Base-by-base conservation (phyloP, 2,113 vertebrate genomes). In the Trematocara variabile region DNA sequence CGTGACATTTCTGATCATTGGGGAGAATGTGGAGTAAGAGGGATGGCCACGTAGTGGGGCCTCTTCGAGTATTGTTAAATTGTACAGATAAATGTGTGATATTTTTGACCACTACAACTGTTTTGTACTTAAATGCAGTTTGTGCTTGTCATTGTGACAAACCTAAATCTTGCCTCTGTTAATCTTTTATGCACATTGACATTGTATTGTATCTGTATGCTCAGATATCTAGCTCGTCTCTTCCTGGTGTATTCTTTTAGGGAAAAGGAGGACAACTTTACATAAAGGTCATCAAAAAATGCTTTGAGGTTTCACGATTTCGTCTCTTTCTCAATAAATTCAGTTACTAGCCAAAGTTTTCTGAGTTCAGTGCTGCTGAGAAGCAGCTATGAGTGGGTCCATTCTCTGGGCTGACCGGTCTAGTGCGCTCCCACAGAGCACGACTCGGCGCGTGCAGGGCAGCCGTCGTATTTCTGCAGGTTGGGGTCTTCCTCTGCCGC, bases 71-170 rank as follows among this genome's bases (percentile, higher is more conserved):
- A 95, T 95, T 96, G 94, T 96, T 96, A 88, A 96, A 96, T 95
- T 97, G 96, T 97, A 97, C 96, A 97, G 96, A 95, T 97, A 96
- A 96, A 96, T 96, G 96, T 97, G 95, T 96, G 93, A 97, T 97
- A 97, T 96, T 97, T 97, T 97, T 97, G 96, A 97, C 96, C 96
- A 97, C 96, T 97, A 96, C 96, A 96, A 95, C 95, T 94, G 95
- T 97, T 97, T 97, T 97, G 95, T 97, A 97, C 96, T 96, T 92
- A 92, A 96, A 96, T 95, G 95, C 96, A 96, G 95, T 95, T 96
- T 96, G 96, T 96, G 95, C 95, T 96, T 96, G 95, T 95, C 94
- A 94, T 93, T 93, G 96, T 97, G 95, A 97, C 95, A 96, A 96
- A 96, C 94, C 91, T 95, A 95, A 95, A 94, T 93, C 89, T 96